phyloP scores from a whole-genome alignment of 2,113 vertebrate genomes.

The Callospermophilus lateralis region DNA sequence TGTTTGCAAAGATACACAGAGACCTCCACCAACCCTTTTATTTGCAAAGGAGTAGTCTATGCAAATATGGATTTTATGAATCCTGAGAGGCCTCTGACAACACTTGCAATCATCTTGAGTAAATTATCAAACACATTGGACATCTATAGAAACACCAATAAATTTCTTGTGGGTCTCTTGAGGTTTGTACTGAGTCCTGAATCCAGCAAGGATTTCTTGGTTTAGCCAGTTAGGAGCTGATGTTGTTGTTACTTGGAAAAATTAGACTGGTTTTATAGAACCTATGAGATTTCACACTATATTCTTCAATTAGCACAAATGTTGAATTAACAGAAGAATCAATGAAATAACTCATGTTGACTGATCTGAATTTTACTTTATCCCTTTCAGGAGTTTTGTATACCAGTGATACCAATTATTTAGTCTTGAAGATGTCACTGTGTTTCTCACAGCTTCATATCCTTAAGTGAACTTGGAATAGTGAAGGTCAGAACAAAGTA shows the following conservation, averaged over 20 bases:
- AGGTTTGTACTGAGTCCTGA: slow-evolving; percentile 18
- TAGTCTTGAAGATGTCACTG: neutral
- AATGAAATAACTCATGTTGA: neutral
- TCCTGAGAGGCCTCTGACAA: slow-evolving; percentile 1
- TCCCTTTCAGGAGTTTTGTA: neutral
- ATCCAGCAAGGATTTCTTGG: slow-evolving; percentile 28
- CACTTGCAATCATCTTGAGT: slow-evolving; percentile 50
- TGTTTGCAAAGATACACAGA: neutral
- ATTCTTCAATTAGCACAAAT: slow-evolving; percentile 59
- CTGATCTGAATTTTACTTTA: neutral
- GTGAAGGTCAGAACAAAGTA: neutral
- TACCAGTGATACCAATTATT: neutral
- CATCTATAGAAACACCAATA: slow-evolving; percentile 35
- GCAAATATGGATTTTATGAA: slow-evolving; percentile 57
- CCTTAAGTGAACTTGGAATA: neutral
- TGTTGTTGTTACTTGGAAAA: slow-evolving; percentile 52
- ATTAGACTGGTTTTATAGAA: slow-evolving; percentile 28
- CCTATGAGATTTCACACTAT: neutral
- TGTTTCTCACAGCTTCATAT: neutral
- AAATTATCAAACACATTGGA: slow-evolving; percentile 62
- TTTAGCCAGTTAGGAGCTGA: slow-evolving; percentile 38
- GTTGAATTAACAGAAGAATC: slow-evolving; percentile 64
- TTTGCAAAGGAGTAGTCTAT: slow-evolving; percentile 25
- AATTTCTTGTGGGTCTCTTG: slow-evolving; percentile 61
- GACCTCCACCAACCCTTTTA: neutral